Evolutionary conservation across 2,888 invertebrate genomes (phyloP), one percentile per base, ranked within the genome.

Genomic region (Eristalinus aeneus): DNA sequence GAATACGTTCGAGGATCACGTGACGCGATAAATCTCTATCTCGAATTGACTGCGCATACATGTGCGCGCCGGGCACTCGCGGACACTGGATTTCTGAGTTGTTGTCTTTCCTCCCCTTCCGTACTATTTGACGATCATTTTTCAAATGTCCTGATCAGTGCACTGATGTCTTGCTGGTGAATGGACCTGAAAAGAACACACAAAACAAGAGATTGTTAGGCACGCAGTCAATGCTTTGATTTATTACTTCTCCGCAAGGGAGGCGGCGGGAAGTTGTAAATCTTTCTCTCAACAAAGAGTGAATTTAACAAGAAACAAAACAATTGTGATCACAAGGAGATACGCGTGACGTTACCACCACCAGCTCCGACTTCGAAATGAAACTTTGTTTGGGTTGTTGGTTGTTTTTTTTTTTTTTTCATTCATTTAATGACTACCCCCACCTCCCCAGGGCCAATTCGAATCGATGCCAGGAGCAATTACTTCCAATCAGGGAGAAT

Each of bases 111-210:
- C 20, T 10, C 9, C 23, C 65, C 23, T 31, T 11, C 31, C 32
- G 39, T 53, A 76, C 53, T 84, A 80, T 84, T 84, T 84, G 20
- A 84, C 80, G 71, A 84, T 71, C 84, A 84, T 84, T 64, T 39
- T 27, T 20, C 64, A 36, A 23, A 46, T 69, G 27, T 23, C 34
- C 23, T 73, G 46, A 16, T 63, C 32, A 64, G 65, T 60, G 53
- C 58, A 39, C 63, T 32, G 67, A 64, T 61, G 20, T 39, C 12
- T 82, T 64, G 12, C 23, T 71, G 10, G 20, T 68, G 79, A 65
- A 79, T 72, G 63, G 61, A 81, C 73, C 85, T 85, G 81, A 67
- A 60, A 68, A 61, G 36, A 68, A 23, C 22, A 61, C 8, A 63
- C 34, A 80, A 72, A n/a, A 73, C 72, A 54, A 60, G 10, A 27